Evolutionary conservation across 1,140 invertebrate species (phyloP).

Genomic region (Trachymyrmex septentrionalis): DNA sequence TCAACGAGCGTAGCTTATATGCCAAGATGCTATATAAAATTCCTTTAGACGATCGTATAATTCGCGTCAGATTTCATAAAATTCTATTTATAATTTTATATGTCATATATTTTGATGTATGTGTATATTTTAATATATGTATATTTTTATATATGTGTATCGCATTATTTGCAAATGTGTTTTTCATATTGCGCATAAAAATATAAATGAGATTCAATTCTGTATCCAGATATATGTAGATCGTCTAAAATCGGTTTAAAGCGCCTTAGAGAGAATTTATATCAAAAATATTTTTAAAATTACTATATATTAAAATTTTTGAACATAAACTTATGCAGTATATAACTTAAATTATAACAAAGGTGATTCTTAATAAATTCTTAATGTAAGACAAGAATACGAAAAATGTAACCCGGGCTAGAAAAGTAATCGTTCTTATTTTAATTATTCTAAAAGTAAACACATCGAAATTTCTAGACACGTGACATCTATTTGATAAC

Average conservation of each 20-base stretch:
- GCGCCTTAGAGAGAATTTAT: neutral
- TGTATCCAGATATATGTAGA: neutral
- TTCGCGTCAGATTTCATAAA: slow-evolving; percentile 7
- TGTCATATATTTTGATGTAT: neutral
- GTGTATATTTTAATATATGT: neutral
- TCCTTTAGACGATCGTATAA: slow-evolving; percentile 10
- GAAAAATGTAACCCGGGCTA: neutral
- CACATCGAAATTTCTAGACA: neutral
- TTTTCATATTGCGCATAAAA: neutral
- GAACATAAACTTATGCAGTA: too few relatives aligned
- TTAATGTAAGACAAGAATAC: neutral
- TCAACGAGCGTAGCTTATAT: neutral
- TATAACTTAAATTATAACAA: too few relatives aligned
- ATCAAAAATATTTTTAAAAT: neutral
- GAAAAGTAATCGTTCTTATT: neutral
- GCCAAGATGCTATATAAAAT: neutral
- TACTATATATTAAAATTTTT: too few relatives aligned
- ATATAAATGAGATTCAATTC: slow-evolving; percentile 26
- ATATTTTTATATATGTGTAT: too few relatives aligned
- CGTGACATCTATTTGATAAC: neutral
- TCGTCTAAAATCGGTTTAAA: neutral
- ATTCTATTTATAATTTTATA: neutral
- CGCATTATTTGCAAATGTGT: neutral
- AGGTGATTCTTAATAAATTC: neutral
- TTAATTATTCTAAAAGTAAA: neutral